phyloP scores from a whole-genome alignment of 1,140 invertebrate genomes.

The Camponotus pennsylvanicus region DNA sequence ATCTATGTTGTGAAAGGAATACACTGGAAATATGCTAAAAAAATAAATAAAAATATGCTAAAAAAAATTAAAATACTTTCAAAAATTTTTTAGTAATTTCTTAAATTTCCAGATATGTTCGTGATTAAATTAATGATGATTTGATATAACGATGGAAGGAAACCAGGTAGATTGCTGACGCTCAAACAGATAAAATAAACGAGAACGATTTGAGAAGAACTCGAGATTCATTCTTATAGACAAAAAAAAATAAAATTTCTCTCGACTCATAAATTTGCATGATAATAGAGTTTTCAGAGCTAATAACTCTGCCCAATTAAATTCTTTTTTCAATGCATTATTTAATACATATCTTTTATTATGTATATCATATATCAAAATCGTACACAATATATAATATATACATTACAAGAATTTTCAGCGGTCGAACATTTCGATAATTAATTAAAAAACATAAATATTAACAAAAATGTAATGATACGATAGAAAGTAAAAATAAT shows the following conservation, averaged over 20 bases:
- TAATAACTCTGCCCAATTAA: conserved; percentile 31
- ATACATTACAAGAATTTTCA: neutral
- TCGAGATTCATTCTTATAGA: conserved; percentile 14
- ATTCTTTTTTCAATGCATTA: neutral
- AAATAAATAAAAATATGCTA: no score
- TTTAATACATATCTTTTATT: neutral
- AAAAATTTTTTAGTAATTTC: neutral
- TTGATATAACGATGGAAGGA: neutral
- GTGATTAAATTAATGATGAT: neutral
- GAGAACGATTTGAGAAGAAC: neutral
- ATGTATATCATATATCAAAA: no score
- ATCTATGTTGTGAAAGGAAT: neutral
- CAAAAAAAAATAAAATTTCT: neutral
- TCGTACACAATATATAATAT: no score
- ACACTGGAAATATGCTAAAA: neutral
- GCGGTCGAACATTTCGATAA: neutral
- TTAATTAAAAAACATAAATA: neutral
- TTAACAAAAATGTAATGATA: neutral
- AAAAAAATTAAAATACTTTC: neutral
- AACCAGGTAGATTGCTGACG: neutral
- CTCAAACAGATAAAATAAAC: neutral
- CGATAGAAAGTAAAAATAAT: neutral
- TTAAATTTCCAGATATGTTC: neutral
- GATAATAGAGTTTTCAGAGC: neutral
- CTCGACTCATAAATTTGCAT: neutral